phyloP scores from a whole-genome alignment of 2,888 invertebrate species.

The Subacronicta megacephala region DNA sequence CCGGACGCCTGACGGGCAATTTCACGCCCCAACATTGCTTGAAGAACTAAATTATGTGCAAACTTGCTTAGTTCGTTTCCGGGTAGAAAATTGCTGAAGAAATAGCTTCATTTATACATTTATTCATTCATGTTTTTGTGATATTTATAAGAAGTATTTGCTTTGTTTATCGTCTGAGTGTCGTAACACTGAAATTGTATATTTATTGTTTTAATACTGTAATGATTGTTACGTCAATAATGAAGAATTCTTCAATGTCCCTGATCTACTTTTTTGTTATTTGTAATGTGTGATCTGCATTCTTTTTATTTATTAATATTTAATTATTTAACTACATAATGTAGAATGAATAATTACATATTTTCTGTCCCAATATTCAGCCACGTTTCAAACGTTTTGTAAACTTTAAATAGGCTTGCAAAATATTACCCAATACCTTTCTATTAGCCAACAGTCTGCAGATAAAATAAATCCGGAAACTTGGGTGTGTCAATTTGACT shows the following conservation, averaged over 20 bases:
- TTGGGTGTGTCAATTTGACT: conserved; percentile 38
- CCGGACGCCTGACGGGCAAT: conserved; percentile 44
- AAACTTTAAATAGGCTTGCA: conserved; percentile 12
- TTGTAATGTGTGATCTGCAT: conserved; percentile 19
- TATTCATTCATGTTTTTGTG: background rate
- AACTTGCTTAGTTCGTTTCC: conserved; percentile 39
- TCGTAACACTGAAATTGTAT: background rate
- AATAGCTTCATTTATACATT: conserved; percentile 6
- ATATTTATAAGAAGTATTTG: background rate
- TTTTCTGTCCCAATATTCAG: background rate
- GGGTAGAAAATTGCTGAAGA: conserved; percentile 38
- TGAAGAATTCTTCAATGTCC: conserved; percentile 10
- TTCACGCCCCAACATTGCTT: conserved; percentile 36
- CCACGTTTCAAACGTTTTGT: conserved; percentile 18
- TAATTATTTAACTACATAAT: conserved; percentile 14
- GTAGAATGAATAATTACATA: conserved; percentile 11
- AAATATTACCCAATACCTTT: conserved; percentile 20
- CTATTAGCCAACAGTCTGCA: conserved; percentile 21
- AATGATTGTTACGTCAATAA: conserved; percentile 7
- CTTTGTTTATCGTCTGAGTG: background rate
- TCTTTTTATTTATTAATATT: no score
- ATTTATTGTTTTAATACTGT: conserved; percentile 11
- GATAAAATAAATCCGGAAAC: conserved; percentile 44
- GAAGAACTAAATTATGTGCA: conserved; percentile 33
- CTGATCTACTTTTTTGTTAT: conserved; percentile 31